A percentile compares a stretch with the other conserved stretches of the same genome.
Evolutionary conservation across 2,888 invertebrate genomes (phyloP).

Genomic region (Tipula vernalis): DNA sequence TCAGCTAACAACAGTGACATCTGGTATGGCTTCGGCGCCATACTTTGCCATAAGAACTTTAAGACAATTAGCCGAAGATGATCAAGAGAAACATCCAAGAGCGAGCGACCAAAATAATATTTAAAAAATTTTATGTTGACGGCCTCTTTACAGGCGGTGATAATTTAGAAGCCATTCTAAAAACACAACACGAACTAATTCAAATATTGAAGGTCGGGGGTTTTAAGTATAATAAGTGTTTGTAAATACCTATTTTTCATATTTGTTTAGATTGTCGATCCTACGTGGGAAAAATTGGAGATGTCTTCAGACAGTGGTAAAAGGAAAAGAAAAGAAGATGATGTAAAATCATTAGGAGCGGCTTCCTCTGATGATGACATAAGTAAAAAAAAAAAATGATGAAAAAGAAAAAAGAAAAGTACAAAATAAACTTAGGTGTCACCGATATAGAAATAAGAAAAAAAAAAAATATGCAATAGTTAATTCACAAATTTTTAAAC

Average conservation of each 20-base stretch:
- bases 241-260: background rate
- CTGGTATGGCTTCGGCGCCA: no score
- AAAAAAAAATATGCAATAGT: background rate
- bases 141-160: no score
- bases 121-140: no score
- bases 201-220: no score
- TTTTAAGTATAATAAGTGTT: no score
- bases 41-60: no score
- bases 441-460: background rate
- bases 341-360: background rate
- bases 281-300: background rate
- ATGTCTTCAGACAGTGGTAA: background rate
- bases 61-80: no score
- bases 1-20: no score
- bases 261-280: background rate
- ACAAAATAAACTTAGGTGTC: background rate
- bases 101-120: no score
- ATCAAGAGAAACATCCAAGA: no score
- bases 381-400: background rate
- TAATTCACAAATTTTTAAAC: background rate
- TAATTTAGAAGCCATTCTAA: no score
- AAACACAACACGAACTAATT: no score
- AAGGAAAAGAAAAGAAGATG: background rate
- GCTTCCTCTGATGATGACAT: background rate
- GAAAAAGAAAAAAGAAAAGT: background rate